phyloP scores from a whole-genome alignment of 2,113 vertebrate genomes.

The Siniperca chuatsi region DNA sequence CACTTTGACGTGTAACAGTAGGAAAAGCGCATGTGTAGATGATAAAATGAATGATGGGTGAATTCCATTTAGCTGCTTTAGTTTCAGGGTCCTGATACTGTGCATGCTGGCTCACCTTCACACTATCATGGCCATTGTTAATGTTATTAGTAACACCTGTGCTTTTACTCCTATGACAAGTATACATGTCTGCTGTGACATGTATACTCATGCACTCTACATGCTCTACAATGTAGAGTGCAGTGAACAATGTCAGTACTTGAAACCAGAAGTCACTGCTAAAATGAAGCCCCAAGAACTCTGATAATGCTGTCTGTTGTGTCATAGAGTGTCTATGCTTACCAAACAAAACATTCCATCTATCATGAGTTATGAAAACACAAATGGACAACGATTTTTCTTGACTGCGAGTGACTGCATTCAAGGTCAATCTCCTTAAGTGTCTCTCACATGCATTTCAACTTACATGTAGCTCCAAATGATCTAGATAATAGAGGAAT shows the following conservation, averaged over 20 bases:
- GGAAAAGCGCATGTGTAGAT: neutral
- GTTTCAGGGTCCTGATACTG: neutral
- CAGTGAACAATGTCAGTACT: neutral
- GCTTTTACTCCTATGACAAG: neutral
- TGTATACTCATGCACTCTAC: neutral
- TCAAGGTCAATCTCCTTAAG: neutral
- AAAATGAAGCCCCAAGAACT: neutral
- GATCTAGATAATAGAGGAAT: neutral
- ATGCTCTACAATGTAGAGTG: neutral
- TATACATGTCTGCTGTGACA: neutral
- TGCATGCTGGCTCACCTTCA: neutral
- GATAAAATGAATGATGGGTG: neutral
- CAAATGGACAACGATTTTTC: neutral
- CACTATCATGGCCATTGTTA: neutral
- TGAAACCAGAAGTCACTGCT: neutral
- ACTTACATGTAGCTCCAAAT: neutral
- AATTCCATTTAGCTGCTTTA: slow-evolving; percentile 7
- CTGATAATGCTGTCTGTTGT: neutral
- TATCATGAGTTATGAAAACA: neutral
- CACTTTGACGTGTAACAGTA: neutral
- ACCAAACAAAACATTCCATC: neutral
- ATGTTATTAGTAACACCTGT: neutral
- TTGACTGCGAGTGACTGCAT: neutral
- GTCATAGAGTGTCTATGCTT: neutral
- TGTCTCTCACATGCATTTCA: neutral